These are phyloP conservation scores for Lordiphosa stackelbergi DNA, from an alignment of 1,140 invertebrate genomes.

Conservation along the genomic window DNA sequence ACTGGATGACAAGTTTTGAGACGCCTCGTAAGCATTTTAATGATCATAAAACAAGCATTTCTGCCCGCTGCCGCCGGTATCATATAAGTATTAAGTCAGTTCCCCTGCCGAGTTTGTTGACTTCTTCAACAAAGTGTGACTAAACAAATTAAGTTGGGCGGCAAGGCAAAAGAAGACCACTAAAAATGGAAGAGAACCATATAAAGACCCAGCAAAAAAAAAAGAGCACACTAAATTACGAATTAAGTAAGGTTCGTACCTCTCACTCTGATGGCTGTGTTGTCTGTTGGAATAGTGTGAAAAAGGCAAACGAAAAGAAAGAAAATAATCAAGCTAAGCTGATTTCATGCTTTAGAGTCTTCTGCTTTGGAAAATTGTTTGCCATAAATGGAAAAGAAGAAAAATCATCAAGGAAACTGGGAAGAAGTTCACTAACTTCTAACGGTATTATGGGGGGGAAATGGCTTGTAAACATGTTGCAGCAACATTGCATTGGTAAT, in stretches of 20 bases:
- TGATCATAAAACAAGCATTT: conserved; percentile 47
- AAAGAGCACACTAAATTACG: conserved; percentile 47
- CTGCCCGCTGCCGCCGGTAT: conserved; percentile 27
- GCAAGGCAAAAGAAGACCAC: conserved; percentile 21
- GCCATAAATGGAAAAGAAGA: conserved; percentile 52
- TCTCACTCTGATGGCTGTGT: not conserved
- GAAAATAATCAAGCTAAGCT: conserved; percentile 19
- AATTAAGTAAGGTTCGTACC: conserved; percentile 54
- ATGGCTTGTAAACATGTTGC: conserved; percentile 55
- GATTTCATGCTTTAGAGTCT: conserved; percentile 49
- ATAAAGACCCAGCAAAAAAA: conserved; percentile 1
- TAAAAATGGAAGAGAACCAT: conserved; percentile 10
- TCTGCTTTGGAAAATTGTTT: conserved; percentile 51
- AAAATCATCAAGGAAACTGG: conserved; percentile 14
- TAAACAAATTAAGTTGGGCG: conserved; percentile 69
- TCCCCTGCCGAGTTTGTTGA: conserved; percentile 70
- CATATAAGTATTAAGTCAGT: conserved; percentile 43
- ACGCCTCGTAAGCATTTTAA: conserved; percentile 54
- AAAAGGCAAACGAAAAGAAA: conserved; percentile 31
- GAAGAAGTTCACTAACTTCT: conserved; percentile 43
- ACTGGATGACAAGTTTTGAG: conserved; percentile 53
- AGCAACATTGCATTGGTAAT: conserved; percentile 64
- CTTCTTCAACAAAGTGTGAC: conserved; percentile 73
- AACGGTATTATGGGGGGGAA: conserved; percentile 47
- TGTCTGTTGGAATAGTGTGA: conserved; percentile 35